Conservation (phyloP, 2,888 invertebrate genomes). For the Drosophila prostipennis region DNA sequence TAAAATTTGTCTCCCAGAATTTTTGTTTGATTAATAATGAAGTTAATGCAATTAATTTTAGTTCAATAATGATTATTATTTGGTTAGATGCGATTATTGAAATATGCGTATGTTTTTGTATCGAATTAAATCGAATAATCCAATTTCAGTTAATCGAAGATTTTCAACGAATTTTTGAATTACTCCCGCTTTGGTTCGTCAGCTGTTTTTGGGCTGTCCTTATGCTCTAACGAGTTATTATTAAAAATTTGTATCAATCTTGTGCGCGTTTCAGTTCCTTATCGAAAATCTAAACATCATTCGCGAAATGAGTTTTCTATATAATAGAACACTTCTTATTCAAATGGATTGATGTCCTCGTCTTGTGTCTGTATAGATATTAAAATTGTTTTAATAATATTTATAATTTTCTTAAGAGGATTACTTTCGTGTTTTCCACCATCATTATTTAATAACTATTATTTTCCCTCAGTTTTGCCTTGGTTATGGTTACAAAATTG, state of each 20-base stretch:
- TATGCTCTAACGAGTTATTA: constrained; percentile 14
- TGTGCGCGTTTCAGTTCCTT: constrained; percentile 69
- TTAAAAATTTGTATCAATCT: constrained; percentile 46
- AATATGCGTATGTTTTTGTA: constrained; percentile 59
- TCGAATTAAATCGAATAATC: constrained; percentile 38
- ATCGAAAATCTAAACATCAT: constrained; percentile 34
- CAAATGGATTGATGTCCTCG: constrained; percentile 43
- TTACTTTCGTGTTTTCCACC: constrained; percentile 7
- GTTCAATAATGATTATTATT: constrained; percentile 51
- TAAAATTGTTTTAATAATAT: constrained; percentile 56
- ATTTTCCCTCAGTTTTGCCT: constrained; percentile 17
- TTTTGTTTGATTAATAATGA: constrained; percentile 45
- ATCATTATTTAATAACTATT: constrained; percentile 16
- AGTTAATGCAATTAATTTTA: constrained; percentile 52
- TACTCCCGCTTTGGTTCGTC: constrained; percentile 7
- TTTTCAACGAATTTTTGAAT: constrained; percentile 10
- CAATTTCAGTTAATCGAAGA: constrained; percentile 15
- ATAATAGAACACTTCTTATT: constrained; percentile 66
- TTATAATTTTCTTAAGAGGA: constrained; percentile 3
- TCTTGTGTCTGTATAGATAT: constrained; percentile 51
- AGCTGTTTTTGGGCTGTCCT: constrained; percentile 16
- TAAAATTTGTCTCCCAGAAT: constrained; percentile 56
- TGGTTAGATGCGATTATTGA: constrained; percentile 37
- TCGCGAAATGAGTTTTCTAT: constrained; percentile 59
- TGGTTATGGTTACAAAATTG: constrained; percentile 16